Percentiles rank a stretch among this genome's conserved stretches.
Evolutionary conservation across 2,797 vertebrate species (phyloP).

Genomic region (Chloroceryle amazona): DNA sequence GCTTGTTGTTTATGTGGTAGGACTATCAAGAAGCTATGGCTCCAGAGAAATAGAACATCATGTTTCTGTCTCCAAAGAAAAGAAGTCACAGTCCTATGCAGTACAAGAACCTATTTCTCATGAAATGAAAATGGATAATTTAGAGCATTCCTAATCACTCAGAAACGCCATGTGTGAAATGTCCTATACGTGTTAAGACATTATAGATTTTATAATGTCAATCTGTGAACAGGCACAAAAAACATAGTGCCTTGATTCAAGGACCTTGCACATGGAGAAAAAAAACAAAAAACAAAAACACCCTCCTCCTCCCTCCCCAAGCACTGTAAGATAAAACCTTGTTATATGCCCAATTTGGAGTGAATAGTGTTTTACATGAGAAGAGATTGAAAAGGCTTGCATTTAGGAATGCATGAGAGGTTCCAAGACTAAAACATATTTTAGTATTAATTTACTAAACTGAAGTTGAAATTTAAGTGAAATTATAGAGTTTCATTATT

Average conservation of each 20-base stretch:
- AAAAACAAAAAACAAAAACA: not conserved
- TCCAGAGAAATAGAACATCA: not conserved
- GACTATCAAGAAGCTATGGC: not conserved
- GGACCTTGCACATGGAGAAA: not conserved
- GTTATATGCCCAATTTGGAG: not conserved
- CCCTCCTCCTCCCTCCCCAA: rapidly evolving
- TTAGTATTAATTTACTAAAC: not conserved
- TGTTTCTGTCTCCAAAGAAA: constrained; percentile 42
- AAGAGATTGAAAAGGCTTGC: not conserved
- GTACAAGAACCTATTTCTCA: not conserved
- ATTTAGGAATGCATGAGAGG: not conserved
- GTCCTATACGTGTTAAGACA: not conserved
- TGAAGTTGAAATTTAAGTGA: not conserved
- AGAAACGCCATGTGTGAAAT: constrained; percentile 23
- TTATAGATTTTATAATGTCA: constrained; percentile 32
- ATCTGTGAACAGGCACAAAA: not conserved
- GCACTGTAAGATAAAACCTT: not conserved
- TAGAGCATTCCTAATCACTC: constrained; percentile 40
- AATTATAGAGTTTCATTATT: not conserved
- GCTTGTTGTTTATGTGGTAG: constrained; percentile 6
- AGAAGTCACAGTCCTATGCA: constrained; percentile 14
- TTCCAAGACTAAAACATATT: not conserved
- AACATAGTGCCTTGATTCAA: not conserved
- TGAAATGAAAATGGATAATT: constrained; percentile 50
- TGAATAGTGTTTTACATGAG: not conserved